These are phyloP conservation scores for Lycocerus yunnanus DNA, from an alignment of 2,888 invertebrate species.

Conservation along the genomic window DNA sequence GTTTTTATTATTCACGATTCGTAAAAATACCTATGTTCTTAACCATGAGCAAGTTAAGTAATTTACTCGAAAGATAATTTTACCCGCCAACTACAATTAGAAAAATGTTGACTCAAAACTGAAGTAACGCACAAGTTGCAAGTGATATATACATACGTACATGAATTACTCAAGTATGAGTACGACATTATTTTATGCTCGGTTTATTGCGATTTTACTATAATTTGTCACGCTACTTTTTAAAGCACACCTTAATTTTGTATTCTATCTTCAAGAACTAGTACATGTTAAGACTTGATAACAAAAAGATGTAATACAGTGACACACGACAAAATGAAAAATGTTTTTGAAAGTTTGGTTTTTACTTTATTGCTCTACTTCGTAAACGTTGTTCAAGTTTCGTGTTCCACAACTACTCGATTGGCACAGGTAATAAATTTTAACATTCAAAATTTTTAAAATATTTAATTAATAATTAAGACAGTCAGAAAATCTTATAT, in stretches of 20 bases:
- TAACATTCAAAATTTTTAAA: not conserved
- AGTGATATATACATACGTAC: not conserved
- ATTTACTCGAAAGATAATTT: conserved; percentile 10
- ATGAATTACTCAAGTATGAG: conserved; percentile 2
- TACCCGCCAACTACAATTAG: not conserved
- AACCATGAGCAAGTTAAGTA: not conserved
- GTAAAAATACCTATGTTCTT: not conserved
- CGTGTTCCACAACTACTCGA: not conserved
- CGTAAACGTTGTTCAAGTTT: not conserved
- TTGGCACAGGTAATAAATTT: not conserved
- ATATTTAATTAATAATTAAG: not conserved
- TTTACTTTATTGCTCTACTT: not conserved
- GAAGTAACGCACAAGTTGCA: not conserved
- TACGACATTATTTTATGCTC: conserved; percentile 48
- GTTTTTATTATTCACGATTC: conserved; percentile 14
- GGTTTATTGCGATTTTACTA: conserved; percentile 48
- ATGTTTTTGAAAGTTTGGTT: conserved; percentile 5
- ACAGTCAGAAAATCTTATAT: not conserved
- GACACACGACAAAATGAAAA: conserved; percentile 19
- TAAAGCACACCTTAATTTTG: conserved; percentile 47
- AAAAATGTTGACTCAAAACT: not conserved
- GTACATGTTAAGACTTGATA: conserved; percentile 33
- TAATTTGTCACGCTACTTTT: conserved; percentile 54
- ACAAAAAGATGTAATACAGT: conserved; percentile 23
- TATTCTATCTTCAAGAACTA: conserved; percentile 36